Base-by-base conservation (phyloP, 1,140 invertebrate genomes). In the Tachypleus tridentatus region DNA sequence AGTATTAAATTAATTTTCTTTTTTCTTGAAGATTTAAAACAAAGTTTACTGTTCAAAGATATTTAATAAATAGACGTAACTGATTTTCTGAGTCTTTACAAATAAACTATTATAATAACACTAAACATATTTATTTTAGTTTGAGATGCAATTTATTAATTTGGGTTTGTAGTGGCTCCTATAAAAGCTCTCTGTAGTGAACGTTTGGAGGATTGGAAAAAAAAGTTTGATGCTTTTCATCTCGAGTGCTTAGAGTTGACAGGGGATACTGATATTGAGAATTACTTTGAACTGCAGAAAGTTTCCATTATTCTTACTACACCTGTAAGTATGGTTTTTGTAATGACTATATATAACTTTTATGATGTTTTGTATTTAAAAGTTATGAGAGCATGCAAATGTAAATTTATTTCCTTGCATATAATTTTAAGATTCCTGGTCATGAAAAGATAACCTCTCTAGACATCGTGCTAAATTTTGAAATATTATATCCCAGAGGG, bases 171-270 rank as follows among this genome's bases (percentile, higher is more conserved):
- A 88, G 87, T 91, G 82, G 87, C 87, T 3, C 88, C 89, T 11
- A 82, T 89, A 57, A 92, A 91, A 77, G 85, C 87, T 0, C 73
- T 91, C 11, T 89, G 88, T 72, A 79, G 82, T 54, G 87, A 92
- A 77, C 79, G 83, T 65, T 80, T 81, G 69, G 73, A 76, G 4
- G 87, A 89, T 76, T 91, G 88, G 88, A 78, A 82, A 66, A 73
- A 77, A 48, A 88, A 88, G 74, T 88, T 91, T 75, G 77, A 76
- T 6, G 72, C 76, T 48, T 76, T 85, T 53, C 85, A 85, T 3
- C 58, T 89, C 4, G 76, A 79, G 7, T 85, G 84, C 68, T 78
- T 84, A 57, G 85, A 88, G 74, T 77, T 89, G 3, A 92, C 88
- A 4, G 88, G 88, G 4, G 88, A 91, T 74, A 82, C 81, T 56